phyloP scores from a whole-genome alignment of 2,113 vertebrate species.

The Archilochus colubris region DNA sequence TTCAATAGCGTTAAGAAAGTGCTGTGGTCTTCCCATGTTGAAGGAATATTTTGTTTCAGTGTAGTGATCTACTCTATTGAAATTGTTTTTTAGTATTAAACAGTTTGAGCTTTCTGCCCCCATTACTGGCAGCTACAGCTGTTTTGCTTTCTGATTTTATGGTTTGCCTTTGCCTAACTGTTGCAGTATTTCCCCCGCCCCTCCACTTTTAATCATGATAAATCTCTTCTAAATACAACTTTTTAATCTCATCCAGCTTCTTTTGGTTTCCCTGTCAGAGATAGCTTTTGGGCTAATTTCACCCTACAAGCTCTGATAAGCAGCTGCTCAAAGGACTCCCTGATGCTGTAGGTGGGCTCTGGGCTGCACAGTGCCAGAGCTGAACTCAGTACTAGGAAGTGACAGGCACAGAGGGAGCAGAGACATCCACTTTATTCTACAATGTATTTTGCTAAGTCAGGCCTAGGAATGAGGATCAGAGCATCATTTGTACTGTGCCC shows the following conservation, averaged over 20 bases:
- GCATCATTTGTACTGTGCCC: background rate
- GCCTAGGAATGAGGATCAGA: slow-evolving; percentile 28
- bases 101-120: background rate
- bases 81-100: background rate
- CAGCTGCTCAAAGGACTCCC: slow-evolving; percentile 26
- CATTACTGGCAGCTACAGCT: background rate
- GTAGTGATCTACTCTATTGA: background rate
- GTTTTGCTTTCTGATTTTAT: background rate
- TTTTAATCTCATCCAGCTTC: slow-evolving; percentile 39
- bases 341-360: slow-evolving; percentile 20
- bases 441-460: background rate
- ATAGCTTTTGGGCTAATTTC: background rate
- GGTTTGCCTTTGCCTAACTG: background rate
- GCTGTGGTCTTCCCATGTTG: background rate
- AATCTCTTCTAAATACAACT: slow-evolving; percentile 44
- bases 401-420: slow-evolving; percentile 42
- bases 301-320: background rate
- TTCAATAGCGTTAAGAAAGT: background rate
- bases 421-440: background rate
- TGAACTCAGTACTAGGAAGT: slow-evolving; percentile 7
- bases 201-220: background rate
- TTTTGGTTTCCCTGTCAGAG: background rate
- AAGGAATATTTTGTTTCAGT: background rate
- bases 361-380: background rate
- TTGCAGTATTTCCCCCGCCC: background rate